Conservation (phyloP, 2,113 vertebrate species). For the Microcebus murinus region DNA sequence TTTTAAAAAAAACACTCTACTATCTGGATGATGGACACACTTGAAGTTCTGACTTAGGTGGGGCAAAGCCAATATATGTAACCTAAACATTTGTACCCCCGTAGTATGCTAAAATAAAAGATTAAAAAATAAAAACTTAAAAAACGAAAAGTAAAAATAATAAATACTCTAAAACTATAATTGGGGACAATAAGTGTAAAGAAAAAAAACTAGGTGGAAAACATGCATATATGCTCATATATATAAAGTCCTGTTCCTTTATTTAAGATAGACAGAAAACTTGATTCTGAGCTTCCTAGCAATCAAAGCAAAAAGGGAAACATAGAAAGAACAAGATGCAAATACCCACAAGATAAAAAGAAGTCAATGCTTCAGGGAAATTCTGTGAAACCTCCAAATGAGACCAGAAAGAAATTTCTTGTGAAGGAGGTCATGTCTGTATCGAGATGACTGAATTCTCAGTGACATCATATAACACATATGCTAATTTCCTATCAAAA, state of each 20-base stretch:
- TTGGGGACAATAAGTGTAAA: background rate
- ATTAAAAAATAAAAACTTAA: too few species aligned
- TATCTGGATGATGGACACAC: too few species aligned
- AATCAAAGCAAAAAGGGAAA: slow-evolving; percentile 40
- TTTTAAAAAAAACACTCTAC: too few species aligned
- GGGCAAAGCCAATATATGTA: too few species aligned
- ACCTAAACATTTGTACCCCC: too few species aligned
- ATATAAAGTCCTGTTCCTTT: background rate
- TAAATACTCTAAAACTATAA: background rate
- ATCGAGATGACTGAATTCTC: background rate
- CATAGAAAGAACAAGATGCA: background rate
- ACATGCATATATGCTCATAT: background rate
- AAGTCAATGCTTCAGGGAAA: background rate
- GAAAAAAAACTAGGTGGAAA: background rate
- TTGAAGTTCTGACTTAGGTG: too few species aligned
- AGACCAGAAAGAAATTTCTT: background rate
- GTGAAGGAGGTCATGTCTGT: background rate
- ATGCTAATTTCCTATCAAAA: background rate
- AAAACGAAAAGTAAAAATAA: background rate
- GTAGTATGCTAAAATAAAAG: too few species aligned
- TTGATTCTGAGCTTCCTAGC: slow-evolving; percentile 44
- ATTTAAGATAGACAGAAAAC: background rate
- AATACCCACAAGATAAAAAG: background rate
- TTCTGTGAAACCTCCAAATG: background rate
- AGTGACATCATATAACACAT: background rate